phyloP scores from a whole-genome alignment of 2,113 vertebrate species.

The Ameiurus melas region DNA sequence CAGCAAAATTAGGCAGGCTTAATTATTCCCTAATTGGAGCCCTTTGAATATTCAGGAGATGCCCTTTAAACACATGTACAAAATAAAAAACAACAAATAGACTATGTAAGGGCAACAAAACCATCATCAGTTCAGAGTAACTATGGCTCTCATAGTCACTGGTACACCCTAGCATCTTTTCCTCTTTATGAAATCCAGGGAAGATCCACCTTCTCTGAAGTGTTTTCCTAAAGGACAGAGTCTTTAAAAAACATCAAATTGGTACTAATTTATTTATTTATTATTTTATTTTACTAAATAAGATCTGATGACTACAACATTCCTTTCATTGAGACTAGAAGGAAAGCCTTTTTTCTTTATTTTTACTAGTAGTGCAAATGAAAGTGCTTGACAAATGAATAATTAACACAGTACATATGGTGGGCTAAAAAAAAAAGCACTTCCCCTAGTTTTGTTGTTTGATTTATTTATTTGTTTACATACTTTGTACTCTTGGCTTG shows the following conservation, averaged over 20 bases:
- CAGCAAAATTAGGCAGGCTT: constrained; percentile 17
- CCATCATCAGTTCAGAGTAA: constrained; percentile 17
- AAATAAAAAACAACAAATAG: constrained; percentile 48
- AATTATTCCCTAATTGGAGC: constrained; percentile 55
- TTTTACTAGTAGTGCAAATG: constrained; percentile 57
- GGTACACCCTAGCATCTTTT: constrained; percentile 50
- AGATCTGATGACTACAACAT: constrained; percentile 17
- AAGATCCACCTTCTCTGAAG: constrained; percentile 37
- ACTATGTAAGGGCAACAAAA: constrained; percentile 37
- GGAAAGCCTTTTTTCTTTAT: constrained; percentile 56
- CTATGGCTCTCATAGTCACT: background rate
- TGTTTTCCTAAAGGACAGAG: constrained; percentile 15
- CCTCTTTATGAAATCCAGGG: constrained; percentile 49
- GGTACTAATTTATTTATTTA: too few relatives aligned
- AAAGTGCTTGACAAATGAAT: constrained; percentile 51
- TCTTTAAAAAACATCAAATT: too few relatives aligned
- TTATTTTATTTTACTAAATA: too few relatives aligned
- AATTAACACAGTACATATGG: constrained; percentile 48
- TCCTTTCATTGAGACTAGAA: constrained; percentile 48
- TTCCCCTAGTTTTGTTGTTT: constrained; percentile 54
- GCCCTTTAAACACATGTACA: constrained; percentile 51
- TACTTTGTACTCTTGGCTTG: constrained; percentile 35
- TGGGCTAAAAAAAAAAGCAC: constrained; percentile 56
- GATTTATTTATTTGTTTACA: constrained; percentile 58
- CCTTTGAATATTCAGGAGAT: constrained; percentile 59